phyloP scores from a whole-genome alignment of 2,113 vertebrate genomes.

The Brienomyrus longianalis region DNA sequence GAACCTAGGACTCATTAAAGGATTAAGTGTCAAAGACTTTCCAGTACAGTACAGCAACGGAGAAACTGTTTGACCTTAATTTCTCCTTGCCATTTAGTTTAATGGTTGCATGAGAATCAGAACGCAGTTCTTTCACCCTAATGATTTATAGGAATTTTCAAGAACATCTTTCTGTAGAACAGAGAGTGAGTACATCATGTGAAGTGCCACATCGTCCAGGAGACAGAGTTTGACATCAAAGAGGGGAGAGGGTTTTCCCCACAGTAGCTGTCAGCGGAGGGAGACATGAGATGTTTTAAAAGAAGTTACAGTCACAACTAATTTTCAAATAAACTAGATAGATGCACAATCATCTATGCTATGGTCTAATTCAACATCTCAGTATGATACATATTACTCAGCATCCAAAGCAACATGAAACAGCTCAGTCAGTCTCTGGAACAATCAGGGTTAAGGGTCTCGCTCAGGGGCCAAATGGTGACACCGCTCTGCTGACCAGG shows the following conservation, averaged over 20 bases:
- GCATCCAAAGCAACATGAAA: background rate
- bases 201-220: background rate
- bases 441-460: background rate
- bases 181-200: background rate
- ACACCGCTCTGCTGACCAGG: background rate
- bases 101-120: background rate
- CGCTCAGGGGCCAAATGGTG: background rate
- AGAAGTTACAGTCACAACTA: background rate
- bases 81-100: background rate
- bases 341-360: background rate
- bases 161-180: background rate
- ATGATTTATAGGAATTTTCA: background rate
- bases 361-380: background rate
- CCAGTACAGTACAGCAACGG: background rate
- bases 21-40: background rate
- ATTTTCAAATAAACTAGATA: background rate
- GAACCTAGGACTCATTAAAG: background rate
- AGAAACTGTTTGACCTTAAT: background rate
- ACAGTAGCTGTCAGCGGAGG: background rate
- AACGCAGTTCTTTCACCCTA: background rate
- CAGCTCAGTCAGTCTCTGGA: background rate
- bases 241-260: background rate
- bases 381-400: background rate
- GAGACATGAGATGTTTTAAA: background rate
- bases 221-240: background rate